phyloP scores from a whole-genome alignment of 2,113 vertebrate genomes.

The Himantopus leucocephalus region DNA sequence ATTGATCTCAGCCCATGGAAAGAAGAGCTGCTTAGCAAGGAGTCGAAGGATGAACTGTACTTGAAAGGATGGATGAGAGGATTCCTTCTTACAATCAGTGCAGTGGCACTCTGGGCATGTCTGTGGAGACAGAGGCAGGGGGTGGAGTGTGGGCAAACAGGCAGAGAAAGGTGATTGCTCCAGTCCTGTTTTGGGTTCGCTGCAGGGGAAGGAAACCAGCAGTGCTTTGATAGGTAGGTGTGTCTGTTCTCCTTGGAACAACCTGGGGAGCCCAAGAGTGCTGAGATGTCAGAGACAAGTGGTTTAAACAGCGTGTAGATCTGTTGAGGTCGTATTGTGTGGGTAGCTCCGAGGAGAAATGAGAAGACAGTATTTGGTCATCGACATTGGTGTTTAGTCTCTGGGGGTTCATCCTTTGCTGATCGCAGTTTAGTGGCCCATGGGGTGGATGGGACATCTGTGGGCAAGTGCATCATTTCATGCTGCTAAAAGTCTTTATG shows the following conservation, averaged over 20 bases:
- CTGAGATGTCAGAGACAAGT: background rate
- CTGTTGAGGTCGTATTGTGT: background rate
- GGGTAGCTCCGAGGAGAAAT: background rate
- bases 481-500: background rate
- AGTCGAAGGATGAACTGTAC: background rate
- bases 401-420: background rate
- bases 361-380: background rate
- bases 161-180: background rate
- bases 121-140: background rate
- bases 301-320: background rate
- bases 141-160: background rate
- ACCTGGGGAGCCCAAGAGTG: background rate
- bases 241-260: background rate
- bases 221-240: background rate
- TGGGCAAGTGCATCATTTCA: background rate
- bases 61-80: background rate
- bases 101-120: background rate
- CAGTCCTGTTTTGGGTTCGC: background rate
- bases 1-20: background rate
- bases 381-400: background rate
- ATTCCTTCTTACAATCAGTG: background rate
- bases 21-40: background rate
- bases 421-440: background rate
- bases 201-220: background rate
- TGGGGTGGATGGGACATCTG: background rate